Base-by-base conservation (phyloP, 2,113 vertebrate genomes). In the Cervus canadensis region DNA sequence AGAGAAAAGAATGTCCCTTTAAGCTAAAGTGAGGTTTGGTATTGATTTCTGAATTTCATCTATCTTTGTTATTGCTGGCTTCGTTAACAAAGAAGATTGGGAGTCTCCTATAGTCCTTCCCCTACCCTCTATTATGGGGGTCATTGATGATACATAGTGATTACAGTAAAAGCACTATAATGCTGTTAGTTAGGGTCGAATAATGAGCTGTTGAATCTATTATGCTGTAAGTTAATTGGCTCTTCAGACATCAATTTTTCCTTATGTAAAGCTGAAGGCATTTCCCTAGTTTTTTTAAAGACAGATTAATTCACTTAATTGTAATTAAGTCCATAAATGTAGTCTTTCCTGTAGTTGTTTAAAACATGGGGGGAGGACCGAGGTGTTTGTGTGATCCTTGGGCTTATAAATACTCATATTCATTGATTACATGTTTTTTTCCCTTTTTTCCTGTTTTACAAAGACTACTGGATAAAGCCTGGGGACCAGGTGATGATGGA, bases 401-500 rank as follows among this genome's bases (percentile, higher is more conserved):
- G 57, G 13, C 36, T 85, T 64, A 60, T 11, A 84, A 76, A 64
- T 14, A n/a, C 4, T 85, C 6, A 21, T 59, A 76, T 89, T 95
- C 89, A 95, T 36, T 12, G 50, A 7, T 93, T 95, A 87, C 43
- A 84, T 50, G 43, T 45, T 45, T 43, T 6, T 26, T 74, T 57
- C 48, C 9, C 33, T 90, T 96, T 79, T 26, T 64, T 98, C 62
- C 36, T 96, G 9, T 94, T 94, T 89, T 86, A 89, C 94, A 92
- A 97, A 99, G 99, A 99, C 98, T 99, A 99, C 94, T 94, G 96
- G 57, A 98, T 99, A 94, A 99, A 99, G 96, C 86, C 98, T 54
- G 98, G 98, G 30, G 99, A 99, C 67, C 98, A 98, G 90, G 98
- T 99, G 91, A 91, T 98, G 26, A 99, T 99, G 94, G 99, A 99